Conservation (phyloP, 2,797 vertebrate species). For the Gallinago nigripennis region DNA sequence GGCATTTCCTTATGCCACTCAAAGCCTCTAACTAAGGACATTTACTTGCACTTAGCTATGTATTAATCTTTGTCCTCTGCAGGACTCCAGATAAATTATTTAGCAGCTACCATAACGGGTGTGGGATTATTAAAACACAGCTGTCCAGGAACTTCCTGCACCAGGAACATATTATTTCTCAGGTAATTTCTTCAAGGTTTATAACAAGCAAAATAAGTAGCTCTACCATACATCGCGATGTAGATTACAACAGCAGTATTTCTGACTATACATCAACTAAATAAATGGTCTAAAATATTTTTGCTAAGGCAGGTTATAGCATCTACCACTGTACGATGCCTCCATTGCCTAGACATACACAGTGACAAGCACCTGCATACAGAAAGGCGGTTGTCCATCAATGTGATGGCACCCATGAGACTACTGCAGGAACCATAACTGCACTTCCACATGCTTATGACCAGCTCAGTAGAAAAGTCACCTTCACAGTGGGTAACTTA, state of each 20-base stretch:
- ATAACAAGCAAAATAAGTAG: not conserved
- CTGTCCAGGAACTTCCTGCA: not conserved
- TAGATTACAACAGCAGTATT: not conserved
- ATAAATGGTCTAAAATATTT: not conserved
- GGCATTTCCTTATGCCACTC: not conserved
- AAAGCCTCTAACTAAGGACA: not conserved
- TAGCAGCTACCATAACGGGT: not conserved
- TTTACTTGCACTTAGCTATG: not conserved
- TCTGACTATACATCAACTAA: not conserved
- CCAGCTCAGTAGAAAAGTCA: not conserved
- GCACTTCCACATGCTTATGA: not conserved
- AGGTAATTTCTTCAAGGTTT: not conserved
- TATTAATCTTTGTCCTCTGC: not conserved
- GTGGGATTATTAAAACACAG: not conserved
- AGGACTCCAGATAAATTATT: not conserved
- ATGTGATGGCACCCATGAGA: not conserved
- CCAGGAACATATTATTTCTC: not conserved
- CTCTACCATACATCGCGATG: not conserved
- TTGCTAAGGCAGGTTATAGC: not conserved
- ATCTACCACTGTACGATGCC: not conserved
- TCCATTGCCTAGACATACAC: not conserved
- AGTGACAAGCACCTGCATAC: not conserved
- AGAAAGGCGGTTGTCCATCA: not conserved
- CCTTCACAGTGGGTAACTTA: not conserved
- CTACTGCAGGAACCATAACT: not conserved